Evolutionary conservation across 1,140 invertebrate species (phyloP).

Genomic region (Pseudomyrmex sp.): DNA sequence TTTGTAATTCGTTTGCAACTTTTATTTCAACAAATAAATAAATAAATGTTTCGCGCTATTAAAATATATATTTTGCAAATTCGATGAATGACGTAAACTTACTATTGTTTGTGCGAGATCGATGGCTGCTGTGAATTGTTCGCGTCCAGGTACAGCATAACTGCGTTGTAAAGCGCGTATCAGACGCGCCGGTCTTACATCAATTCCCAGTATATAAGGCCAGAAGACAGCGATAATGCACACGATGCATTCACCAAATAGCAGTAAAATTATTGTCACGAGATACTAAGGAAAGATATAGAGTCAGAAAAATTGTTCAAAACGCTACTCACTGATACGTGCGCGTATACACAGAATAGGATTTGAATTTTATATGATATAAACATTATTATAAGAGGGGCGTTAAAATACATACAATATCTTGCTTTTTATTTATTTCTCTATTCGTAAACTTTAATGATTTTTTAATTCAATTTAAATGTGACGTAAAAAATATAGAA

Average conservation of each 20-base stretch:
- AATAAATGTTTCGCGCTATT: neutral
- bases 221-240: constrained; percentile 91
- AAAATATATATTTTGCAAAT: neutral
- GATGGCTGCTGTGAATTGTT: constrained; percentile 92
- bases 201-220: constrained; percentile 91
- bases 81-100: constrained; percentile 59
- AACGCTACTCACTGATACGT: neutral
- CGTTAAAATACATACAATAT: no score
- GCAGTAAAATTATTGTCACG: constrained; percentile 88
- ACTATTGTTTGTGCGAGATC: constrained; percentile 90
- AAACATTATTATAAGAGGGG: no score
- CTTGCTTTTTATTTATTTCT: no score
- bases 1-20: neutral
- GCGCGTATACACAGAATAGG: no score
- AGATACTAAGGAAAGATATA: constrained; percentile 88
- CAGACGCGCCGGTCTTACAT: constrained; percentile 88
- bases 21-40: neutral
- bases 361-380: no score
- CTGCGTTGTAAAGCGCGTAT: constrained; percentile 90
- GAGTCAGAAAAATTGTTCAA: constrained; percentile 31
- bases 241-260: constrained; percentile 90
- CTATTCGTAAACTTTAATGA: no score
- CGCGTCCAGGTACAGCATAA: constrained; percentile 90
- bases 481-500: no score
- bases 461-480: no score